A percentile compares a stretch with the other conserved stretches of the same genome.
Evolutionary conservation across 2,888 invertebrate species (phyloP).

Genomic region (Pinctada fucata): DNA sequence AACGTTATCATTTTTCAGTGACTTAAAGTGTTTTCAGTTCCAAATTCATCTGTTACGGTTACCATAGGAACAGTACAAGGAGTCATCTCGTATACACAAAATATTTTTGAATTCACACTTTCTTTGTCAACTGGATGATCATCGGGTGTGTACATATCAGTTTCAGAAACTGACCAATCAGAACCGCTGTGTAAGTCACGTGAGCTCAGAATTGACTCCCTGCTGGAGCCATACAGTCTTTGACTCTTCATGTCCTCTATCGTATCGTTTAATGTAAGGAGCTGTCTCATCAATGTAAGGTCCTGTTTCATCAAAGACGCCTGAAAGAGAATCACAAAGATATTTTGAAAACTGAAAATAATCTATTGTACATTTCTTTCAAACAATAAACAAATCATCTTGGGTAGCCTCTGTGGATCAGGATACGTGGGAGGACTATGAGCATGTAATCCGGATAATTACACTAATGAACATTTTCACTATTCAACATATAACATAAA

Average conservation of each 20-base stretch:
- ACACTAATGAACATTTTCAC: too few species aligned
- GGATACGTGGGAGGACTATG: too few species aligned
- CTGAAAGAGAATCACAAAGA: constrained; percentile 53
- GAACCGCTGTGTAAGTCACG: constrained; percentile 29
- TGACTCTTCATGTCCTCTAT: constrained; percentile 70
- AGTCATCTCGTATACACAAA: too few species aligned
- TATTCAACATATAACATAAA: too few species aligned
- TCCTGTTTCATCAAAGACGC: constrained; percentile 73
- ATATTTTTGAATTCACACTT: neutral
- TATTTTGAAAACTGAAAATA: neutral
- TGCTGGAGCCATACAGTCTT: constrained; percentile 37
- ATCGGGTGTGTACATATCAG: neutral
- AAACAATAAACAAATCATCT: too few species aligned
- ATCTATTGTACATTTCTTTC: too few species aligned
- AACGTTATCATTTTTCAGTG: too few species aligned
- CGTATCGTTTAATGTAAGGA: constrained; percentile 72
- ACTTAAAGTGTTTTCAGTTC: too few species aligned
- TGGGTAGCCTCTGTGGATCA: too few species aligned
- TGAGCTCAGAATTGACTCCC: constrained; percentile 48
- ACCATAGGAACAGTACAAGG: too few species aligned
- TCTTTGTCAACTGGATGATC: neutral
- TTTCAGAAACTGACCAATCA: constrained; percentile 20
- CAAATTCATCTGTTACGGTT: too few species aligned
- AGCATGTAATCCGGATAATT: too few species aligned
- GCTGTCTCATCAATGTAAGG: constrained; percentile 70